Conservation (phyloP, 2,888 invertebrate species). For the Hylaea fasciaria region DNA sequence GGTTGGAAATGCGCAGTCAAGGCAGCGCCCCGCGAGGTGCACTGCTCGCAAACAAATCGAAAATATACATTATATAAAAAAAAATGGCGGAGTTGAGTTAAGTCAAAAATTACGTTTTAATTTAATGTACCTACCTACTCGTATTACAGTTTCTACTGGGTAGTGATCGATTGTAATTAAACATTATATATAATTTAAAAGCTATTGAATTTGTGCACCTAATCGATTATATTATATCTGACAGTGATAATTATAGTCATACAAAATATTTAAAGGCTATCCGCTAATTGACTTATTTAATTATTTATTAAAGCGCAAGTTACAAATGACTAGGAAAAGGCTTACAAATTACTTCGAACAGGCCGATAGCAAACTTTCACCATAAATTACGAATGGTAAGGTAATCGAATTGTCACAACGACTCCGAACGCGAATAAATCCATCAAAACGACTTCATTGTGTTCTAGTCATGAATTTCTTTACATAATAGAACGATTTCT, state of each 20-base stretch:
- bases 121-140: too few species aligned
- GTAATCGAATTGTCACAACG: conserved; percentile 28
- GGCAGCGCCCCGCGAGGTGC: conserved; percentile 36
- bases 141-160: too few species aligned
- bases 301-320: conserved; percentile 1
- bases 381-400: conserved; percentile 9
- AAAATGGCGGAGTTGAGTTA: too few species aligned
- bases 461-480: conserved; percentile 34
- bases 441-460: conserved; percentile 36
- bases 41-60: conserved; percentile 32
- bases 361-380: conserved; percentile 11
- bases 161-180: too few species aligned
- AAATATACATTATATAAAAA: neutral
- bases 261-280: too few species aligned
- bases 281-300: neutral
- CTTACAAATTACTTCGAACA: conserved; percentile 1
- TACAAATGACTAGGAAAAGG: conserved; percentile 2
- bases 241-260: too few species aligned
- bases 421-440: conserved; percentile 31
- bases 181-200: too few species aligned
- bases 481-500: conserved; percentile 38
- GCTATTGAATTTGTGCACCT: too few species aligned
- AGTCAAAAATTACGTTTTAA: too few species aligned
- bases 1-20: conserved; percentile 35
- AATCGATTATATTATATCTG: too few species aligned